Evolutionary conservation across 1,140 invertebrate species (phyloP), one percentile per base, ranked within the genome.

Genomic region (Drosophila ficusphila): DNA sequence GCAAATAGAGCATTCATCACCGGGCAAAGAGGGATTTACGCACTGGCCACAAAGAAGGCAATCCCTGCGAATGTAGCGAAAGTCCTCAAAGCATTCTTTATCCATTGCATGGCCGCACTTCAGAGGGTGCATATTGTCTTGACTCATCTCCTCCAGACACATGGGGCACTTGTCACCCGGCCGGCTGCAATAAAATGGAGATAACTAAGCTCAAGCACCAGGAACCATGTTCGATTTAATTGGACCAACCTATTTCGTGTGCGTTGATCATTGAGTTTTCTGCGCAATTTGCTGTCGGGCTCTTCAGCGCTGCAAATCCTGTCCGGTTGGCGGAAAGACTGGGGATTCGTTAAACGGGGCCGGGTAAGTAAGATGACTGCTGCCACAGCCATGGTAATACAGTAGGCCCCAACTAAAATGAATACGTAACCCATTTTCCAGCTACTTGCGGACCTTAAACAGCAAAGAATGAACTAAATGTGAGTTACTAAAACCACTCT

Each of bases 61-160:
- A 1, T 60, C 19, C 3, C 46, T 34, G 23, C 25, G 3, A 9
- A 52, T 0, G 1, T 0, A 8, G 2, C 44, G 64, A 19, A 46
- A 79, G 0, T 41, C 21, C 7, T 5, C 2, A 6, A 41, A 75
- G 29, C 89, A 90, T 0, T 2, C 2, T 0, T 60, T 25, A 41
- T 90, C 72, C 44, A 90, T 3, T 0, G 83, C 76, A 68, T 89
- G 83, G 0, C 53, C 54, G 29, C 83, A 89, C 14, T 12, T 14
- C 57, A 79, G 70, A 2, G 5, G 7, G 0, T 34, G 51, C 62
- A 85, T 74, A 2, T 56, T 16, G 3, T 1, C 25, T 0, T 1
- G 0, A 0, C 0, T 9, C 79, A 86, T 72, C 0, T 6, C 7
- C 0, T 16, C 0, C 0, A 31, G 33, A 3, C 83, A 89, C 0